Evolutionary conservation across 2,113 vertebrate species (phyloP).

Genomic region (Hippopotamus amphibius): DNA sequence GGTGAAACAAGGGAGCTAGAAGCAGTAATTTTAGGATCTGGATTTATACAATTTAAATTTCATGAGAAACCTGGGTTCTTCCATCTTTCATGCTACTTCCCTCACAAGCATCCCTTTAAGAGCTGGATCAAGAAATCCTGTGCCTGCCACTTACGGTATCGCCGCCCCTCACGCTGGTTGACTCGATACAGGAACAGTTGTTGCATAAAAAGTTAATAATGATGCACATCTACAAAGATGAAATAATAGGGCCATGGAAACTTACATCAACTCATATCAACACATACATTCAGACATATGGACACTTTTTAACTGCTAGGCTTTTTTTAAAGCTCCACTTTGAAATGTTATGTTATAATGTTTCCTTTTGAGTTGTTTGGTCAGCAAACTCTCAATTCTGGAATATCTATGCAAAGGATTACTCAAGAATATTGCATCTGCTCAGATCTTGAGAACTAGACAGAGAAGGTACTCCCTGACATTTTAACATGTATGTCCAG

Average conservation of each 20-base stretch:
- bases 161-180: slow-evolving; percentile 69
- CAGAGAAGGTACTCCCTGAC: slow-evolving; percentile 73
- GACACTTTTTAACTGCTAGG: slow-evolving; percentile 22
- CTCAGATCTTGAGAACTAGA: slow-evolving; percentile 37
- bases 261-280: slow-evolving; percentile 63
- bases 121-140: slow-evolving; percentile 41
- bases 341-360: not conserved
- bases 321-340: slow-evolving; percentile 73
- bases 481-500: slow-evolving; percentile 75
- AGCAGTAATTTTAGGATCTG: slow-evolving; percentile 81
- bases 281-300: slow-evolving; percentile 70
- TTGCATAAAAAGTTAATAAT: slow-evolving; percentile 89
- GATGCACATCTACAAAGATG: slow-evolving; percentile 78
- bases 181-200: slow-evolving; percentile 85
- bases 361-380: slow-evolving; percentile 39
- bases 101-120: slow-evolving; percentile 63
- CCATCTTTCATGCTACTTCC: slow-evolving; percentile 69
- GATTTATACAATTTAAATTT: slow-evolving; percentile 75
- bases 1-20: slow-evolving; percentile 80
- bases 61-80: slow-evolving; percentile 79
- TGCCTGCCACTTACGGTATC: not conserved
- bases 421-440: slow-evolving; percentile 4
- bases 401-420: slow-evolving; percentile 41
- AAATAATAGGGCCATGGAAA: slow-evolving; percentile 75
- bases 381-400: not conserved